phyloP scores from a whole-genome alignment of 1,140 invertebrate genomes.

The Sminthurides bifidus region DNA sequence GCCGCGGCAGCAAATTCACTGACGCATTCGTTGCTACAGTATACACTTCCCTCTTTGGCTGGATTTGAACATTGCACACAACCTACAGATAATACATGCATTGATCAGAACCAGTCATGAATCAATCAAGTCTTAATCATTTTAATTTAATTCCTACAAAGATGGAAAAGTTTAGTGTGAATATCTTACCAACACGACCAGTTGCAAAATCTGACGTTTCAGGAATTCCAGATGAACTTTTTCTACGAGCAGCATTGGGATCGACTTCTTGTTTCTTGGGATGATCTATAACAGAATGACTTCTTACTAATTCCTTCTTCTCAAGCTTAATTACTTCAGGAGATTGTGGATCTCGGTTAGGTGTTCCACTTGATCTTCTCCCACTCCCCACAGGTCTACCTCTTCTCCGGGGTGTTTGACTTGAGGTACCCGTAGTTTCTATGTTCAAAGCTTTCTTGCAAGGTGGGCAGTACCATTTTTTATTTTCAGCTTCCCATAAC shows the following conservation, averaged over 20 bases:
- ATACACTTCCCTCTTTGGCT: conserved; percentile 55
- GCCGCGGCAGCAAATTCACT: conserved; percentile 72
- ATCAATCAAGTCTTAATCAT: no score
- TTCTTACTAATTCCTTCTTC: not conserved
- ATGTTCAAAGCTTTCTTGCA: conserved; percentile 48
- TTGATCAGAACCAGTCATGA: no score
- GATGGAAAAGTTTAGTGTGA: no score
- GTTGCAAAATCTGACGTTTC: no score
- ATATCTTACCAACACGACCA: no score
- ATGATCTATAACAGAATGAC: no score
- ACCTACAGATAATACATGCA: conserved; percentile 6
- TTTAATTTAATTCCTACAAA: no score
- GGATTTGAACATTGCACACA: conserved; percentile 37
- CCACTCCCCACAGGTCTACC: not conserved
- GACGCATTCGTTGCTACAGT: conserved; percentile 79
- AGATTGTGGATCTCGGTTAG: not conserved
- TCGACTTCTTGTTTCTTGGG: no score
- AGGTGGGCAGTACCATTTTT: conserved; percentile 82
- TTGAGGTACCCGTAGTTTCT: not conserved
- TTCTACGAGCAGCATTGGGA: no score
- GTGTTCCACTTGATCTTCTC: not conserved
- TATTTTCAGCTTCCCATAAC: conserved; percentile 76
- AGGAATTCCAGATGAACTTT: not conserved
- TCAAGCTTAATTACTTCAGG: not conserved
- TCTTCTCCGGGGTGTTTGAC: not conserved